Evolutionary conservation across 2,113 vertebrate species (phyloP).

Genomic region (Catharus bicknelli): DNA sequence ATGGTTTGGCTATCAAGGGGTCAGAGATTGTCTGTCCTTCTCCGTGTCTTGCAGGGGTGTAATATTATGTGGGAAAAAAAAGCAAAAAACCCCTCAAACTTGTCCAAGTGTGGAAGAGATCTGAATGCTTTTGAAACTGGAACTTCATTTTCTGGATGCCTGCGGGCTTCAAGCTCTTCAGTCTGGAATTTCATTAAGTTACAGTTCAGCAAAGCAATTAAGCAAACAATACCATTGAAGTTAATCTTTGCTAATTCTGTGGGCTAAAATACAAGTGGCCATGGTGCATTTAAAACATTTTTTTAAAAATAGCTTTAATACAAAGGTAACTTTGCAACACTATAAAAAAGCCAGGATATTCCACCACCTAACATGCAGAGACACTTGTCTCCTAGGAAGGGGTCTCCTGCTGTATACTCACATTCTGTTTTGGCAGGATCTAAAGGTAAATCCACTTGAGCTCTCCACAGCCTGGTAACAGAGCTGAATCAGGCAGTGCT

Average conservation of each 20-base stretch:
- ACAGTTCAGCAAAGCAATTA: background rate
- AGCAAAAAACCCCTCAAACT: fast-evolving
- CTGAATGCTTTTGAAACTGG: background rate
- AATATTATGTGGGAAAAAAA: background rate
- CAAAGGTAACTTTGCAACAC: background rate
- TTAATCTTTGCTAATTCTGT: background rate
- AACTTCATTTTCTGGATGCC: background rate
- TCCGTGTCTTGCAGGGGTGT: background rate
- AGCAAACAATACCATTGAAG: background rate
- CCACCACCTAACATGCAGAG: background rate
- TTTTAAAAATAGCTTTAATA: background rate
- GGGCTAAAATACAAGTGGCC: background rate
- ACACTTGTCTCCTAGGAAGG: background rate
- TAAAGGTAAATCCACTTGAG: background rate
- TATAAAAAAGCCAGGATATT: background rate
- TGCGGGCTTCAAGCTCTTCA: background rate
- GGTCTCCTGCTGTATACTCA: background rate
- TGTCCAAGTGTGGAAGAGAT: background rate
- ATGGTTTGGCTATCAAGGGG: background rate
- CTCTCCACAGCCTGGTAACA: background rate
- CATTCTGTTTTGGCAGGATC: background rate
- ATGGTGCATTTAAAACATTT: background rate
- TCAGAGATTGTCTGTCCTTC: background rate
- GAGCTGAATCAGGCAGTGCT: background rate
- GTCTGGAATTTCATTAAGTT: background rate